Evolutionary conservation across 2,113 vertebrate species (phyloP), one percentile per base, ranked within the genome.

Genomic region (Heliornis fulica): DNA sequence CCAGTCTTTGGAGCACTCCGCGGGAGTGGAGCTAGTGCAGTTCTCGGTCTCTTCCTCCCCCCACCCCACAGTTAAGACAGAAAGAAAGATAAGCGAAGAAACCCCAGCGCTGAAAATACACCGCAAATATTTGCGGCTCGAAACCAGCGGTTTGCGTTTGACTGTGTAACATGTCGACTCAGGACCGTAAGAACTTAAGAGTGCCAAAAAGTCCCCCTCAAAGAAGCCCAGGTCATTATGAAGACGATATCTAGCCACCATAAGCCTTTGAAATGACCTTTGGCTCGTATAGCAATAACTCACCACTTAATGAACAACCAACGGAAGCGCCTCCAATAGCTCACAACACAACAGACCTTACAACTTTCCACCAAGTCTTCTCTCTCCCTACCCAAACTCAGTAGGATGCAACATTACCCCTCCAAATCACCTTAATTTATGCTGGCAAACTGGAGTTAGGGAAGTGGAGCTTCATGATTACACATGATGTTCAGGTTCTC

Each of bases 301-400:
- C 99, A 99, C 98, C 99, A 98, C 99, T 99, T 99, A 99, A 99
- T 99, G 99, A 99, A 99, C 99, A 99, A 99, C 99, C 98, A 98
- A 98, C 97, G 98, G 98, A 99, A 99, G 98, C 98, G 80, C 96
- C 98, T 98, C 95, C 96, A 98, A 98, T 97, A 98, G 98, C 97
- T 98, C 97, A 97, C 97, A 94, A 97, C 83, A 96, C 92, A 97
- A 98, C 95, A 96, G 97, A 98, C 92, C 98, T 98, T 94, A 97
- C 96, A 98, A 98, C 95, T 98, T 98, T 97, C 91, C 78, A 88
- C 94, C 93, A 71, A 53, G 92, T 95, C 97, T 97, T 97, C 97
- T 97, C 97, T 97, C 97, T 98, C 96, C 96, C 96, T 96, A 97
- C 95, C 92, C 87, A 77, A 96, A 89, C 93, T 89, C 95, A 94